Conservation (phyloP, 2,797 vertebrate genomes). For the Neomorphus geoffroyi region DNA sequence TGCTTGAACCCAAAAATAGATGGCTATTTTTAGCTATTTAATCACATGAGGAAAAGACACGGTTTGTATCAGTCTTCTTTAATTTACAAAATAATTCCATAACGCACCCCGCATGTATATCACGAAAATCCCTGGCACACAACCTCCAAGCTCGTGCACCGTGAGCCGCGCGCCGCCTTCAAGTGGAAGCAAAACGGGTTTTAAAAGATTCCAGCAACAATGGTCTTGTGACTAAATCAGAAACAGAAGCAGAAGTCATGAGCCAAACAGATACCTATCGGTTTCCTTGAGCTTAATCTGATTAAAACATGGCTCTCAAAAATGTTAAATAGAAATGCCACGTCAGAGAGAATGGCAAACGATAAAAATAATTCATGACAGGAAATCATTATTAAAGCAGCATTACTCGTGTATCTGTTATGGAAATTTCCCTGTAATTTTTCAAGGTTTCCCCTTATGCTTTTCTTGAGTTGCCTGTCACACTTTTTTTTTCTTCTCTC, state of each 20-base stretch:
- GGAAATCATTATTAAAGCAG: conserved; percentile 78
- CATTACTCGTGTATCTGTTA: conserved; percentile 75
- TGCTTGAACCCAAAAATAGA: conserved; percentile 64
- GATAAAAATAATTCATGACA: conserved; percentile 78
- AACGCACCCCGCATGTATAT: not conserved
- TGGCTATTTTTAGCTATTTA: conserved; percentile 66
- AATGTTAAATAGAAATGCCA: conserved; percentile 75
- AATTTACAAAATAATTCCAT: conserved; percentile 68
- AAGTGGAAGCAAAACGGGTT: conserved; percentile 69
- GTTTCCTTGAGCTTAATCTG: conserved; percentile 82
- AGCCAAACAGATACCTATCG: conserved; percentile 81
- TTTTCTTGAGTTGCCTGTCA: conserved; percentile 34
- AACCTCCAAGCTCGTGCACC: conserved; percentile 47
- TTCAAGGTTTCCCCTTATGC: conserved; percentile 68
- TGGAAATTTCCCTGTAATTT: conserved; percentile 77
- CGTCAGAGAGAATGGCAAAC: conserved; percentile 72
- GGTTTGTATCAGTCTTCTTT: conserved; percentile 51
- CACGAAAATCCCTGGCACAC: conserved; percentile 58
- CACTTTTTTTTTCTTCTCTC: not conserved
- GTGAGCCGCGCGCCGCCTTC: conserved; percentile 56
- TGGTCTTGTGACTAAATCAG: conserved; percentile 80
- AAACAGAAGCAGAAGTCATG: conserved; percentile 79
- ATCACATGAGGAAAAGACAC: conserved; percentile 44
- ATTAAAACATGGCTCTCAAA: conserved; percentile 80
- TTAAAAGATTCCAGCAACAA: conserved; percentile 79